A percentile compares a stretch with the other conserved stretches of the same genome.
Evolutionary conservation across 2,797 vertebrate species (phyloP).

Genomic region (Oryzias sinensis): DNA sequence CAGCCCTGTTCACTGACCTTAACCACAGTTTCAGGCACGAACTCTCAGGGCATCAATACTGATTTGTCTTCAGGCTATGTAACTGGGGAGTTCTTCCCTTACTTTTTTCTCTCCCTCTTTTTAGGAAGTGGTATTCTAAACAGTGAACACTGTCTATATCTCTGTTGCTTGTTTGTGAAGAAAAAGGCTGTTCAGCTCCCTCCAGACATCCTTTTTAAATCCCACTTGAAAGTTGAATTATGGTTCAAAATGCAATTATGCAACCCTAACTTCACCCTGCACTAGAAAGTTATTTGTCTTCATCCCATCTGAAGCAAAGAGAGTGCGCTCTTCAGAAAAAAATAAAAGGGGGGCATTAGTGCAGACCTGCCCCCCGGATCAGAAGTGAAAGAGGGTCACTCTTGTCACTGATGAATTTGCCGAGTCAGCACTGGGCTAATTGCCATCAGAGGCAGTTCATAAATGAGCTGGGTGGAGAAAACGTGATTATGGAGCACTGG

Average conservation of each 20-base stretch:
- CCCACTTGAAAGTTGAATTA: conserved; percentile 58
- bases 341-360: conserved; percentile 31
- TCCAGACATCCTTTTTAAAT: conserved; percentile 43
- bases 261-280: conserved; percentile 49
- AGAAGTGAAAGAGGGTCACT: conserved; percentile 59
- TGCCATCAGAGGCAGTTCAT: conserved; percentile 46
- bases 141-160: conserved; percentile 24
- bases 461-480: conserved; percentile 47
- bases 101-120: conserved; percentile 14
- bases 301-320: conserved; percentile 14
- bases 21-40: conserved; percentile 41
- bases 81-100: conserved; percentile 15
- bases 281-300: conserved; percentile 32
- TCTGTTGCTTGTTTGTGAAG: conserved; percentile 40
- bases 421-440: conserved; percentile 68
- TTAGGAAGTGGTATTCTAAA: conserved; percentile 34
- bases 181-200: conserved; percentile 33
- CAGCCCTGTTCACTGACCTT: conserved; percentile 30
- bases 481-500: conserved; percentile 51
- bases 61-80: conserved; percentile 31
- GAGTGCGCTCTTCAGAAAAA: conserved; percentile 25
- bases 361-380: conserved; percentile 45
- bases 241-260: conserved; percentile 43
- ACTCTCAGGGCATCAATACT: conserved; percentile 40
- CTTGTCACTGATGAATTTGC: conserved; percentile 56